Conservation (phyloP, 2,113 vertebrate species). For the Passer montanus region DNA sequence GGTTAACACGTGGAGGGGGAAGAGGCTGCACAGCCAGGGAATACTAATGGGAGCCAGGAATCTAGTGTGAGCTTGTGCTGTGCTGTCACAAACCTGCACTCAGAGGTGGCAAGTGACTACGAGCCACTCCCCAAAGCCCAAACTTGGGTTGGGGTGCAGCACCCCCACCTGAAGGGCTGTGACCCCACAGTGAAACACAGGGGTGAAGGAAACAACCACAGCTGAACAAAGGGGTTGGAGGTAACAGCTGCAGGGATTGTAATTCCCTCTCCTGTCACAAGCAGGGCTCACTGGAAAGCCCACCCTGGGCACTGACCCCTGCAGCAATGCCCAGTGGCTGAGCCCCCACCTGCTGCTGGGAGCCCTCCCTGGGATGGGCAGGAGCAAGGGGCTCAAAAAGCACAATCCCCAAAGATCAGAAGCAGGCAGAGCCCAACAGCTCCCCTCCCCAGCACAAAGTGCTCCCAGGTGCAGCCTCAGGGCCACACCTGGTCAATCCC, state of each 20-base stretch:
- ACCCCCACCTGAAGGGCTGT: accelerated
- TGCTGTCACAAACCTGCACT: neutral
- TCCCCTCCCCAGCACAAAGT: neutral
- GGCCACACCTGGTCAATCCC: accelerated
- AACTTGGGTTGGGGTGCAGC: accelerated
- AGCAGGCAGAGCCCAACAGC: accelerated
- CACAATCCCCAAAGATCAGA: neutral
- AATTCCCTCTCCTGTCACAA: accelerated
- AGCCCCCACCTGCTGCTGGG: neutral
- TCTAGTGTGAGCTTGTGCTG: neutral
- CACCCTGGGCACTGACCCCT: neutral
- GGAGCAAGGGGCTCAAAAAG: neutral
- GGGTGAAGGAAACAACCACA: accelerated
- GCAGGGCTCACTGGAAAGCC: neutral
- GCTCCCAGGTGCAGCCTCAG: neutral
- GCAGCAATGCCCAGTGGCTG: neutral
- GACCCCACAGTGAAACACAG: accelerated
- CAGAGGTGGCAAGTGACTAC: accelerated
- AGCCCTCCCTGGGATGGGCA: neutral
- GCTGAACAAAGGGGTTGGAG: neutral
- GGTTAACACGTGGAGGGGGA: neutral
- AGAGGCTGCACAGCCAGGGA: neutral
- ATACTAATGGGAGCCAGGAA: neutral
- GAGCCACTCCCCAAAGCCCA: accelerated
- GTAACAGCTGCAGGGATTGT: accelerated